Evolutionary conservation across 37 sponge, comb jelly and placozoan species (phyloP), one percentile per base, ranked within the genome.

Genomic region (Mnemiopsis leidyi): DNA sequence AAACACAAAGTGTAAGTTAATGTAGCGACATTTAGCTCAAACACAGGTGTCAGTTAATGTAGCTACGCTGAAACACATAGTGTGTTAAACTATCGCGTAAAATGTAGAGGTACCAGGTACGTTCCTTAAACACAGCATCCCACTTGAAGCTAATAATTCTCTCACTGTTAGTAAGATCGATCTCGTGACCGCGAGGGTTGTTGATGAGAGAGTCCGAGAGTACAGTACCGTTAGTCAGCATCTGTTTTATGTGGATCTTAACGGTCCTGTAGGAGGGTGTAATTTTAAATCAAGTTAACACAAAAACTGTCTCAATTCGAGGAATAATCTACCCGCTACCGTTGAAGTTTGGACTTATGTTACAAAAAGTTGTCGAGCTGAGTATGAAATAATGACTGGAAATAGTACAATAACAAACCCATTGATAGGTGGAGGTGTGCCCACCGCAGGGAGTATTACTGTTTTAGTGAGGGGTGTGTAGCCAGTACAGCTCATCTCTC

Each of bases 131-230:
- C n/a, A n/a, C n/a, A n/a, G n/a, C n/a, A n/a, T n/a, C n/a, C n/a
- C n/a, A n/a, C n/a, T n/a, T n/a, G n/a, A n/a, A n/a, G n/a, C n/a
- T n/a, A n/a, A 48, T 48, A 48, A 48, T 48, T 18, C 13, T 5
- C 90, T 85, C 36, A 85, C 90, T 85, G 90, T 40, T 85, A 5
- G 90, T 85, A 28, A 85, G 29, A 25, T 85, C 90, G 24, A 85
- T 85, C 23, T 40, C 61, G 39, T 85, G 61, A 2, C 90, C 90
- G 39, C 38, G 23, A 85, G 90, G 90, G 24, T 32, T 13, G 36
- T 85, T 38, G 9, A 36, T 1, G 7, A 85, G 33, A 9, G 90
- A 85, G 29, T 85, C 48, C 23, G 90, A 40, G 0, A 85, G 26
- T 1, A 85, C 61, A 39, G 39, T 85, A 13, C 90, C 90, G 25